Evolutionary conservation across 37 sponge, comb jelly and placozoan species (phyloP), one percentile per base, ranked within the genome.

Genomic region (Ephydatia muelleri): DNA sequence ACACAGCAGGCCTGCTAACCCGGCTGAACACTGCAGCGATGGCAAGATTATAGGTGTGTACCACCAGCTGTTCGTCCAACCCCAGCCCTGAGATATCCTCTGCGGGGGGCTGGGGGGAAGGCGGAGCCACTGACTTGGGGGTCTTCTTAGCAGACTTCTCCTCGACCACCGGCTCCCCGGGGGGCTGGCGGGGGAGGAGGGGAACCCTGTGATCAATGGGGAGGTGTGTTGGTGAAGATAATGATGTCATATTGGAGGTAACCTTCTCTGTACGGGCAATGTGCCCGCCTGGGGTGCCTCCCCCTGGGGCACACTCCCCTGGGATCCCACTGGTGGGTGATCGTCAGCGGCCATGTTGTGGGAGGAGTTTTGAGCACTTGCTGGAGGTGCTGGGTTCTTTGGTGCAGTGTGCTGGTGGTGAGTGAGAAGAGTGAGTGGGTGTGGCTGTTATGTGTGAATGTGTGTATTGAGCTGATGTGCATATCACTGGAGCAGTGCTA

Each of bases 21-120:
- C 74, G 32, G 0, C 22, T 84, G 43, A 12, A 29, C 11, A 84
- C 80, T 21, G 38, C 19, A 31, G 68, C 49, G 16, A 80, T 78
- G 43, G 84, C 85, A 12, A 32, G 71, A 35, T 89, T 89, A 72
- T 82, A 89, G 11, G 73, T 40, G 30, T 89, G 89, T 0, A 84
- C 73, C 40, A 89, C 67, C 21, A 89, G 80, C 49, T 89, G 84
- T 29, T 82, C 28, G 39, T 89, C 89, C n/a, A 89, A 66, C 16
- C 72, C 67, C 34, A 84, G 68, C 30, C 70, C 88, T 72, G 38
- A 68, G 29, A 87, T 36, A 47, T 87, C 84, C 70, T 84, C 88
- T 19, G 64, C 71, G 0, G 73, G 73, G 27, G 92, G 87, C 33
- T 75, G 84, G 0, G 72, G 72, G 26, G 73, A 13, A 0, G 49